Conservation (phyloP, 30 jellyfish, hydroid and myxozoan genomes). For the Sanderia malayensis region DNA sequence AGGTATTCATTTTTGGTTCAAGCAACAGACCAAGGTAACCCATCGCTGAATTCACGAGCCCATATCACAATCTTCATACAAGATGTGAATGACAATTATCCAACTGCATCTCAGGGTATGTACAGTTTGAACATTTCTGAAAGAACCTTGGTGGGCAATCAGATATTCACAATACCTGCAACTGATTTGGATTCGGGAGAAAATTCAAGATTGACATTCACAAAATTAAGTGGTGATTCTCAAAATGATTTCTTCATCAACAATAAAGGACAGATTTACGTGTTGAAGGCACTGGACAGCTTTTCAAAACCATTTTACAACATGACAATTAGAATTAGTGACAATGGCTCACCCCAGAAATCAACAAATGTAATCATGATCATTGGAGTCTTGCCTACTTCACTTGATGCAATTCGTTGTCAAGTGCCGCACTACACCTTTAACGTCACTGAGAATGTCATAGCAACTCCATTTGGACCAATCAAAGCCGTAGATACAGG, state of each 20-base stretch:
- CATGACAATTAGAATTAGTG: slow-evolving; percentile 19
- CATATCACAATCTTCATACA: slow-evolving; percentile 18
- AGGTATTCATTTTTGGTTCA: slow-evolving; percentile 53
- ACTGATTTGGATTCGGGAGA: slow-evolving; percentile 52
- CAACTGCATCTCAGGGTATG: slow-evolving; percentile 30
- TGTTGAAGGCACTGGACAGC: slow-evolving; percentile 27
- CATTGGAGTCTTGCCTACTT: slow-evolving; percentile 29
- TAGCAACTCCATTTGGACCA: not conserved
- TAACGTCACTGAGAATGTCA: slow-evolving; percentile 24
- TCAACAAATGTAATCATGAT: slow-evolving; percentile 19
- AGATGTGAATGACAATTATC: slow-evolving; percentile 61
- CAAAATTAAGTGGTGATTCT: slow-evolving; percentile 10
- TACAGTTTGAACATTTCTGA: slow-evolving; percentile 53
- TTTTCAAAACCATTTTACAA: slow-evolving; percentile 15
- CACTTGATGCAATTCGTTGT: slow-evolving; percentile 31
- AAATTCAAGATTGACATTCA: slow-evolving; percentile 28
- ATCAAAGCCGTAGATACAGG: slow-evolving; percentile 54
- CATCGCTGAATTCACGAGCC: slow-evolving; percentile 25
- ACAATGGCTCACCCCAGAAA: slow-evolving; percentile 43
- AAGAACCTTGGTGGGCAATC: slow-evolving; percentile 49
- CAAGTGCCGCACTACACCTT: slow-evolving; percentile 27
- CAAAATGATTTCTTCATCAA: slow-evolving; percentile 21
- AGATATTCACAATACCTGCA: slow-evolving; percentile 38
- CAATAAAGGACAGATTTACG: slow-evolving; percentile 40
- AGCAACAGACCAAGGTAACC: slow-evolving; percentile 49